A percentile compares a stretch with the other conserved stretches of the same genome.
These are phyloP conservation scores for Biston stratarius DNA, from an alignment of 2,888 invertebrate species.

Conservation along the genomic window DNA sequence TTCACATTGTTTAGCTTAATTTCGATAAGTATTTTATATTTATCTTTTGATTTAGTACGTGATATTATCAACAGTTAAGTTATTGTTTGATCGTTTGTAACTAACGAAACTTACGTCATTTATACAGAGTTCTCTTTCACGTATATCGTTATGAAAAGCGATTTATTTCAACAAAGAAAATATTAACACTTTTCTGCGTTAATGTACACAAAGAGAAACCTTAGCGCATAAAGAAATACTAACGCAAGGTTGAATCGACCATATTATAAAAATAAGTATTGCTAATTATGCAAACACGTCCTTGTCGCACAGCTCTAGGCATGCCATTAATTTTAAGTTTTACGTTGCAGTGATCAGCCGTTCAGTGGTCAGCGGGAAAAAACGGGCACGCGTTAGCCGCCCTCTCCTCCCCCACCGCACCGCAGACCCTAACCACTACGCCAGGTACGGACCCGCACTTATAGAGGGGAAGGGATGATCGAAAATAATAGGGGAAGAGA, in stretches of 20 bases:
- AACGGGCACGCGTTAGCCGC: constrained; percentile 76
- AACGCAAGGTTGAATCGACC: constrained; percentile 35
- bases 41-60: not conserved
- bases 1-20: not conserved
- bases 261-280: constrained; percentile 38
- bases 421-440: constrained; percentile 63
- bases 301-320: constrained; percentile 44
- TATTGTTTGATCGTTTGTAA: not conserved
- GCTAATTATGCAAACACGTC: constrained; percentile 40
- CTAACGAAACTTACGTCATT: not conserved
- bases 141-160: too few species aligned
- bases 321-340: constrained; percentile 53
- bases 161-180: not conserved
- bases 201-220: not conserved
- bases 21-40: not conserved
- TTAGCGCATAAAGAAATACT: constrained; percentile 20
- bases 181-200: not conserved
- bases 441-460: constrained; percentile 85
- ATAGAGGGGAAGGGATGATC: constrained; percentile 84
- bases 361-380: constrained; percentile 78
- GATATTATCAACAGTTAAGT: too few species aligned
- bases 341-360: constrained; percentile 63
- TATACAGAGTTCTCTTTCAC: too few species aligned
- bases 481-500: constrained; percentile 87
- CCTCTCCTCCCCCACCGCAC: constrained; percentile 50